Evolutionary conservation across 2,113 vertebrate species (phyloP).

Genomic region (Nesoenas mayeri): DNA sequence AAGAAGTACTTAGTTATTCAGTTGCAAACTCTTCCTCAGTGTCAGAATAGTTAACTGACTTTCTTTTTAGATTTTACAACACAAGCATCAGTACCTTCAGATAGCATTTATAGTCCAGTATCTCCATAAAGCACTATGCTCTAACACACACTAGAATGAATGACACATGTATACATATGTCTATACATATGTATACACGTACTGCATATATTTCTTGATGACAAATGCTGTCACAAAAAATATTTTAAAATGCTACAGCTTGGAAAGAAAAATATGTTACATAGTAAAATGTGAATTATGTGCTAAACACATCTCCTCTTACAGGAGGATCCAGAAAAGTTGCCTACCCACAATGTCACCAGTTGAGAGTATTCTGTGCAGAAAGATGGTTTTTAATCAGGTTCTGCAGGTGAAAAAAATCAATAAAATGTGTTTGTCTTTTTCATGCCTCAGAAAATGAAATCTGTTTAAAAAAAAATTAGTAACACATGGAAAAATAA

Average conservation of each 20-base stretch:
- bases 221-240: neutral
- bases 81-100: neutral
- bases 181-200: too few relatives aligned
- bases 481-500: slow-evolving; percentile 30
- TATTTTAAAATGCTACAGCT: neutral
- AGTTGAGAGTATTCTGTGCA: neutral
- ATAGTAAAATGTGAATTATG: neutral
- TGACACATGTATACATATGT: too few relatives aligned
- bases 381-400: neutral
- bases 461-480: neutral
- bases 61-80: neutral
- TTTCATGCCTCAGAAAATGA: neutral
- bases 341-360: neutral
- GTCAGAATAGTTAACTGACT: neutral
- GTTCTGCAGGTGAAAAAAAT: neutral
- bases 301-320: neutral
- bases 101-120: neutral
- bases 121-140: neutral
- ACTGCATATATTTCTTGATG: neutral
- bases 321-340: neutral
- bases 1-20: neutral
- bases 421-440: neutral
- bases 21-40: neutral
- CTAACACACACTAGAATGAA: neutral
- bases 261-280: neutral